These are phyloP conservation scores for Idaea aversata DNA, from an alignment of 2,888 invertebrate genomes.

Conservation along the genomic window DNA sequence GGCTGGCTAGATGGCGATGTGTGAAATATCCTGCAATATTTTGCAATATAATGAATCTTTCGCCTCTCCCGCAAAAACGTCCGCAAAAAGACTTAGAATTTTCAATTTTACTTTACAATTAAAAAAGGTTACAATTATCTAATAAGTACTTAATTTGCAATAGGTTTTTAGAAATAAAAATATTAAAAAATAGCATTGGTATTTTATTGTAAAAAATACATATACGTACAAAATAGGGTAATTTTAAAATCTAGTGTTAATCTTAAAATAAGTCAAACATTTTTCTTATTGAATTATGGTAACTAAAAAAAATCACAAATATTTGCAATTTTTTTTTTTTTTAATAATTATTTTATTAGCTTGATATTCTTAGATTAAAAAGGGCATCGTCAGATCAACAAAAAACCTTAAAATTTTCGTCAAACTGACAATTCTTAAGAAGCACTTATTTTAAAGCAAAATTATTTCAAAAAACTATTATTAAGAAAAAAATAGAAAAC, in stretches of 20 bases:
- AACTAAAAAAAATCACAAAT: not conserved
- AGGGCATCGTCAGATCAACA: constrained; percentile 69
- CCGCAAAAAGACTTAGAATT: too few relatives aligned
- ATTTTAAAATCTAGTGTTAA: not conserved
- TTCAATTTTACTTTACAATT: too few relatives aligned
- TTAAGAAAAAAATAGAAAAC: not conserved
- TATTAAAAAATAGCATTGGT: not conserved
- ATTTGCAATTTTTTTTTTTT: not conserved
- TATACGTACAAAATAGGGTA: not conserved
- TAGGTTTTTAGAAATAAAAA: not conserved
- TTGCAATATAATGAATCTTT: too few relatives aligned
- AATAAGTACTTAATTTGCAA: not conserved
- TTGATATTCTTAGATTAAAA: not conserved
- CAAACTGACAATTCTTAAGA: constrained; percentile 64
- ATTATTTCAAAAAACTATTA: constrained; percentile 13
- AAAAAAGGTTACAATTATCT: too few relatives aligned
- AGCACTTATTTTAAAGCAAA: constrained; percentile 25
- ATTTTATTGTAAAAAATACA: not conserved
- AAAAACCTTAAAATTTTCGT: constrained; percentile 51
- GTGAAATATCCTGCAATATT: too few relatives aligned
- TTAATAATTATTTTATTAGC: not conserved
- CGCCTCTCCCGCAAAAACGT: too few relatives aligned
- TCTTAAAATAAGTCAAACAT: not conserved
- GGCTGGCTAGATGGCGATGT: too few relatives aligned
- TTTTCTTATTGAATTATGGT: not conserved